A percentile compares a stretch with the other conserved stretches of the same genome.
phyloP scores from a whole-genome alignment of 2,113 vertebrate genomes.

The Ctenomys sociabilis region DNA sequence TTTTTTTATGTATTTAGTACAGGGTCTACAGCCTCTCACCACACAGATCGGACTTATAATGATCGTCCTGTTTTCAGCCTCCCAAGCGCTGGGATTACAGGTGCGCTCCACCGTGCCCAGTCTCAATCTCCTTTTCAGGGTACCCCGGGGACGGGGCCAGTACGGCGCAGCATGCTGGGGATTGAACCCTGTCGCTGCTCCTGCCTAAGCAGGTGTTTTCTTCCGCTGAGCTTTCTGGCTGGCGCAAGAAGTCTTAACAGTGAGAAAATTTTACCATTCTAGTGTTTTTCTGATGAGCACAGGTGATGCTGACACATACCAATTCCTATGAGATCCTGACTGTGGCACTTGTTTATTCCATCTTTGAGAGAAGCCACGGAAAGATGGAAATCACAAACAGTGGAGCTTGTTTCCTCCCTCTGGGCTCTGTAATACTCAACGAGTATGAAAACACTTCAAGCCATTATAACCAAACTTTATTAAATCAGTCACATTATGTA shows the following conservation, averaged over 20 bases:
- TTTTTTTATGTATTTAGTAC: too few species aligned
- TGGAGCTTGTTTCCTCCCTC: neutral
- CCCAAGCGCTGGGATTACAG: too few species aligned
- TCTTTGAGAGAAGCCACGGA: neutral
- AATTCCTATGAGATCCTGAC: neutral
- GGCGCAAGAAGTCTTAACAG: neutral
- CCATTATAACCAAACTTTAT: neutral
- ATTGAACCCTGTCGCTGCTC: too few species aligned
- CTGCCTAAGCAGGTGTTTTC: too few species aligned
- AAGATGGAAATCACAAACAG: neutral
- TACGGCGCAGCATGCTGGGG: too few species aligned
- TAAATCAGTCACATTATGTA: constrained; percentile 46
- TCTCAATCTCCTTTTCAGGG: too few species aligned
- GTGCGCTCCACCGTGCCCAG: too few species aligned
- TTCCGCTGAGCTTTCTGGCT: too few species aligned
- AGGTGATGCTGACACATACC: neutral
- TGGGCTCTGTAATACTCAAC: neutral
- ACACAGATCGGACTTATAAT: too few species aligned
- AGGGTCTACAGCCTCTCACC: too few species aligned
- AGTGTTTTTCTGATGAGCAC: neutral
- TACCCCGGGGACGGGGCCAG: too few species aligned
- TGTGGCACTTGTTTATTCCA: neutral
- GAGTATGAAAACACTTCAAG: neutral
- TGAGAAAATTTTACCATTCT: neutral
- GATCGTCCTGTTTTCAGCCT: too few species aligned